These are phyloP conservation scores for Lucinisca nassula DNA, from an alignment of 2,888 invertebrate species.

Conservation along the genomic window DNA sequence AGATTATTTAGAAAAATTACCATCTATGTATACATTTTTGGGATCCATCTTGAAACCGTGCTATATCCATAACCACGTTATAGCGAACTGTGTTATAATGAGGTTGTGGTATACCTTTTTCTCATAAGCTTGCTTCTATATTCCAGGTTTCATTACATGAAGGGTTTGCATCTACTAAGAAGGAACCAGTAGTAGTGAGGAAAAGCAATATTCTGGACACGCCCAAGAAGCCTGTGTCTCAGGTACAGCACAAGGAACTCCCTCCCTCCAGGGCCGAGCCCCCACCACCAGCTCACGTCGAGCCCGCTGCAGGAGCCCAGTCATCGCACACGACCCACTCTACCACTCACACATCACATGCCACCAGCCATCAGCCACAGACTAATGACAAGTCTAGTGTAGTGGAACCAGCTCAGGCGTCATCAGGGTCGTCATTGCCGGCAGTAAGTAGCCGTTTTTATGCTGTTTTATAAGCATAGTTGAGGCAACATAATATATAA, in stretches of 20 bases:
- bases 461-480: too few species aligned
- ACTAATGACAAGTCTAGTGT: neutral
- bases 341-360: neutral
- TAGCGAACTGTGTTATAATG: too few species aligned
- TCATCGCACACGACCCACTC: neutral
- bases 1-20: too few species aligned
- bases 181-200: conserved; percentile 69
- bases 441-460: too few species aligned
- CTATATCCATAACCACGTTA: too few species aligned
- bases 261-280: conserved; percentile 19
- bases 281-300: conserved; percentile 30
- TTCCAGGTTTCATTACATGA: conserved; percentile 92
- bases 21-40: too few species aligned
- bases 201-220: conserved; percentile 87
- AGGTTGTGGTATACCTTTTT: too few species aligned
- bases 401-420: conserved; percentile 19
- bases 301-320: neutral
- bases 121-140: too few species aligned
- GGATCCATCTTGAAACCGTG: too few species aligned
- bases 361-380: neutral
- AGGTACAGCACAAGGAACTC: conserved; percentile 19
- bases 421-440: conserved; percentile 53
- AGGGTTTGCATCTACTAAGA: conserved; percentile 87
- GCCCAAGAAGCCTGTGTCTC: conserved; percentile 36
- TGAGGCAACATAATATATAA: too few species aligned